Evolutionary conservation across 2,797 vertebrate genomes (phyloP), one percentile per base, ranked within the genome.

Genomic region (Neosalanx taihuensis): DNA sequence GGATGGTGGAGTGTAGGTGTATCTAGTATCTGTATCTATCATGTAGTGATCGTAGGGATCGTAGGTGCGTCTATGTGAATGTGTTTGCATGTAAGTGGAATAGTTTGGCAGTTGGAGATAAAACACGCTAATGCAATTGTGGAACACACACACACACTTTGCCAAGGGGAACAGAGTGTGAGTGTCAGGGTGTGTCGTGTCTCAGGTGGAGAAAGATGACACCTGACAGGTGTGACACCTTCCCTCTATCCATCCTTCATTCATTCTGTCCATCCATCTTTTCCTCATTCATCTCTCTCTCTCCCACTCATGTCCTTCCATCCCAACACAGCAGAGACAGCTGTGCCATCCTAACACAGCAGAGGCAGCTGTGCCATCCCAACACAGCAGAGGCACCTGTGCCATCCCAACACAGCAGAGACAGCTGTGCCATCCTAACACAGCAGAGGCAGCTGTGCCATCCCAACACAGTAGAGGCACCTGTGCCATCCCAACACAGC

Each of bases 121-220:
- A 53, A 18, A 15, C 37, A 49, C 41, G 26, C 23, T 20, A 20
- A 12, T 71, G 20, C 67, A 62, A 73, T 49, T 18, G 79, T 75
- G 81, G 74, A 66, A 49, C 59, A 61, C 63, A 20, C 68, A 61
- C 68, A 61, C 6, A 15, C 60, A 6, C 26, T 90, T 92, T 92
- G 91, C 91, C 89, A 92, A 87, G 85, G 91, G 88, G 82, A 82
- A 90, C 80, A 81, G 83, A 85, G 85, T 79, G 83, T 87, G 87
- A 90, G 87, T 78, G 76, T 80, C 73, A 89, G 87, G 90, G 91
- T 90, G 90, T 85, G 79, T 83, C 80, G 86, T 66, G 85, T 91
- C 90, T 92, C 91, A 91, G 91, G 92, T 93, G 84, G 85, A 90
- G 88, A 92, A 89, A 88, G 89, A 92, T 92, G 91, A 87, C 88